These are phyloP conservation scores for Lycaon pictus DNA, from an alignment of 2,113 vertebrate species.

Conservation along the genomic window DNA sequence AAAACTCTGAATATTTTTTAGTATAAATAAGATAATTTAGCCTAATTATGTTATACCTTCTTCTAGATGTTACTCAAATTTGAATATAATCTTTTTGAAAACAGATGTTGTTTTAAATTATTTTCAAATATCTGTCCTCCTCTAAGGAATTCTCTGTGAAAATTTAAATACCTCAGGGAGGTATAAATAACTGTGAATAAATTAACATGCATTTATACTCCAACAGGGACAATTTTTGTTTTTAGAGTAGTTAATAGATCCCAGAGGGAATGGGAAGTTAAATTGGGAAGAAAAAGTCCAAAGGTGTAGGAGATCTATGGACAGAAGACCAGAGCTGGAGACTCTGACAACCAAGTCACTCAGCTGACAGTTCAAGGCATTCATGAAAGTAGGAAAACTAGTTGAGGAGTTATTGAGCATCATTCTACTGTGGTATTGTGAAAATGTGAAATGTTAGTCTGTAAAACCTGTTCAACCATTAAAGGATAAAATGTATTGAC, in stretches of 20 bases:
- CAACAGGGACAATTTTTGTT: neutral
- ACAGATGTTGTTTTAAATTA: constrained; percentile 35
- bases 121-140: neutral
- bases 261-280: neutral
- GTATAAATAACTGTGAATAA: constrained; percentile 55
- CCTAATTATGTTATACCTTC: neutral
- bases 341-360: neutral
- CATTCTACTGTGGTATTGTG: neutral
- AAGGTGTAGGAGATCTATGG: neutral
- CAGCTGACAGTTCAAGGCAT: neutral
- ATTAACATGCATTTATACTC: constrained; percentile 54
- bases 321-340: neutral
- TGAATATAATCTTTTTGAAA: constrained; percentile 40
- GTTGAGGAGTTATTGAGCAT: neutral
- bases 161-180: constrained; percentile 19
- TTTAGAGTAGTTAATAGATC: constrained; percentile 52
- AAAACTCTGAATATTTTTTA: constrained; percentile 32
- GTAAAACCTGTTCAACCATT: neutral
- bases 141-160: constrained; percentile 28
- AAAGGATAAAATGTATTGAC: neutral
- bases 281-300: neutral
- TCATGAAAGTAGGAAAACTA: neutral
- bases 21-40: neutral
- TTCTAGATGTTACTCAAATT: constrained; percentile 24
- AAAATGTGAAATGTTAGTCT: neutral